Percentiles rank a stretch among this genome's conserved stretches.
These are phyloP conservation scores for Cranoglanis bouderius DNA, from an alignment of 2,113 vertebrate genomes.

Conservation along the genomic window DNA sequence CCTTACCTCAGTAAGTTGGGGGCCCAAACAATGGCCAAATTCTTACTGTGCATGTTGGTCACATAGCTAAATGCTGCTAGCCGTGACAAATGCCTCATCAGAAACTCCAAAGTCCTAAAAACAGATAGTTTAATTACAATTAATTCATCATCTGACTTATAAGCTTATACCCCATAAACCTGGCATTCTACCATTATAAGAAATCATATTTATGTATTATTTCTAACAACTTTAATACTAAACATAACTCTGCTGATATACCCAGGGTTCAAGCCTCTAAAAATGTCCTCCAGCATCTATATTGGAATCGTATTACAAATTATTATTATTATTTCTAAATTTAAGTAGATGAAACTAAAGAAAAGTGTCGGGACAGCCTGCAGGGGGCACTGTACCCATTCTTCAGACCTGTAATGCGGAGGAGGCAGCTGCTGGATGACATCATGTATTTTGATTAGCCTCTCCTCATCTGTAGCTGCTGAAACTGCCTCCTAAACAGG, in stretches of 20 bases:
- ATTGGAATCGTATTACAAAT: background rate
- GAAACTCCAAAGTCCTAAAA: slow-evolving; percentile 93
- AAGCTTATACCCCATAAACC: background rate
- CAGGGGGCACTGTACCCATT: slow-evolving; percentile 57
- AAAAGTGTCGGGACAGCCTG: background rate
- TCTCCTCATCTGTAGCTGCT: slow-evolving; percentile 93
- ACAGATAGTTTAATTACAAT: slow-evolving; percentile 18
- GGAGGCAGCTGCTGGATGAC: slow-evolving; percentile 98
- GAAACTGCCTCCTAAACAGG: slow-evolving; percentile 89
- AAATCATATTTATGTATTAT: background rate
- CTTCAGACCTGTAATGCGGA: slow-evolving; percentile 91
- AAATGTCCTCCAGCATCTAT: background rate
- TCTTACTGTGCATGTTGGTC: slow-evolving; percentile 99
- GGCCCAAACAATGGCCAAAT: slow-evolving; percentile 97
- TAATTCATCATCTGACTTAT: background rate
- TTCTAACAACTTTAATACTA: background rate
- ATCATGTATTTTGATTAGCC: slow-evolving; percentile 95
- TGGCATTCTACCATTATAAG: background rate
- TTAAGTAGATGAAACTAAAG: background rate
- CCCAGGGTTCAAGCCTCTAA: background rate
- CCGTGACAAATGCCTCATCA: slow-evolving; percentile 94
- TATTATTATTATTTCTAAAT: background rate
- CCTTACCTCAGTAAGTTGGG: slow-evolving; percentile 91
- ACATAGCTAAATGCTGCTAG: slow-evolving; percentile 94
- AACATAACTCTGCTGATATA: background rate